Evolutionary conservation across 1,140 invertebrate genomes (phyloP).

Genomic region (Drosophila lini): DNA sequence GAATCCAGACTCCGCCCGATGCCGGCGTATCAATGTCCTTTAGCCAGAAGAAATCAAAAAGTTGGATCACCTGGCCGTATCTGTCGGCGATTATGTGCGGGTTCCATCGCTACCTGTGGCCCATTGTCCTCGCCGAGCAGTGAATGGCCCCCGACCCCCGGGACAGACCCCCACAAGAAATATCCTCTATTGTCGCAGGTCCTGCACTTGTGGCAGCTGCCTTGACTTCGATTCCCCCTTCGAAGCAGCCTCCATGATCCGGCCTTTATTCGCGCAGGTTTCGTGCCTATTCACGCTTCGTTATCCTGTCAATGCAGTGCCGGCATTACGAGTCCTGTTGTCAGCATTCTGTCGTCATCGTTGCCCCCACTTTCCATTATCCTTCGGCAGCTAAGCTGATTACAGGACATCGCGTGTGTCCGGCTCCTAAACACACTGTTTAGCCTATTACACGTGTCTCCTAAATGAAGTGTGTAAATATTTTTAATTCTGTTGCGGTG

Average conservation of each 20-base stretch:
- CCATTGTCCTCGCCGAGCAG: conserved; percentile 64
- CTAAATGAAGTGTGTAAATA: conserved; percentile 72
- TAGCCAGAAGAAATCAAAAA: conserved; percentile 83
- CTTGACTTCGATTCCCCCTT: conserved; percentile 43
- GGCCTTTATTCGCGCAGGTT: conserved; percentile 61
- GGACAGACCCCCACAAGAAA: conserved; percentile 45
- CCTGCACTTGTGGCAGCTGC: conserved; percentile 73
- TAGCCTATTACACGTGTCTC: conserved; percentile 75
- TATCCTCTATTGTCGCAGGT: conserved; percentile 43
- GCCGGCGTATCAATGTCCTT: conserved; percentile 77
- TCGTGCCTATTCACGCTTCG: conserved; percentile 81
- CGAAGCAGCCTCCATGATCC: conserved; percentile 6
- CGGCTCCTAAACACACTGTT: conserved; percentile 58
- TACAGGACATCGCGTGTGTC: conserved; percentile 51
- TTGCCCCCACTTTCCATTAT: conserved; percentile 14
- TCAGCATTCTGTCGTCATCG: conserved; percentile 58
- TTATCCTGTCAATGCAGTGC: conserved; percentile 78
- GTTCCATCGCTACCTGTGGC: conserved; percentile 67
- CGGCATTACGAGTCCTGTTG: conserved; percentile 60
- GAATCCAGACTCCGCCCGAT: conserved; percentile 48
- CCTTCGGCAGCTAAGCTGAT: conserved; percentile 53
- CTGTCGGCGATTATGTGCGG: conserved; percentile 72
- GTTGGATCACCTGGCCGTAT: conserved; percentile 82
- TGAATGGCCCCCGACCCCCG: conserved; percentile 64
- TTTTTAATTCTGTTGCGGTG: conserved; percentile 54